phyloP scores from a whole-genome alignment of 1,140 invertebrate genomes.

The Drosophila willistoni region DNA sequence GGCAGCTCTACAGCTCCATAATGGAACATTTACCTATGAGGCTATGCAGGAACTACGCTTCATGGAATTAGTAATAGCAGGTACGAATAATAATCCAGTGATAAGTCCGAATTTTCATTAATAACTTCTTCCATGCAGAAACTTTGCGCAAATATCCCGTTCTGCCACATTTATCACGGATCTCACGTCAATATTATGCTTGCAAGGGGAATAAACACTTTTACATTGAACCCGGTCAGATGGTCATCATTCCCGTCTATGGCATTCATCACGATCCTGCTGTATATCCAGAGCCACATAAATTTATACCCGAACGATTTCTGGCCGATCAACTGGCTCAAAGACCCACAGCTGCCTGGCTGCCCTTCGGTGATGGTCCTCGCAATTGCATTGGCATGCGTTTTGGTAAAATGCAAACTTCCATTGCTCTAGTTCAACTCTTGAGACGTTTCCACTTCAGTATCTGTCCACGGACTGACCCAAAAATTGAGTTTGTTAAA shows the following conservation, averaged over 20 bases:
- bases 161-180: constrained; percentile 64
- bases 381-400: constrained; percentile 84
- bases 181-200: constrained; percentile 69
- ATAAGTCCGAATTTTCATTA: not conserved
- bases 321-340: constrained; percentile 80
- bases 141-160: constrained; percentile 84
- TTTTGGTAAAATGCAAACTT: constrained; percentile 84
- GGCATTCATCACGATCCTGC: constrained; percentile 86
- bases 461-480: constrained; percentile 72
- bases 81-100: constrained; percentile 15
- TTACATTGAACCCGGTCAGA: constrained; percentile 67
- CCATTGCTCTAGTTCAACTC: constrained; percentile 82
- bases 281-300: constrained; percentile 85
- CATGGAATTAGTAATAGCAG: constrained; percentile 85
- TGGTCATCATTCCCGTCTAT: constrained; percentile 85
- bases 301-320: constrained; percentile 86
- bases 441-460: constrained; percentile 78
- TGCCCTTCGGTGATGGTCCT: constrained; percentile 86
- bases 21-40: constrained; percentile 82
- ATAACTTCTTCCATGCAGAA: constrained; percentile 45
- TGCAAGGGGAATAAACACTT: constrained; percentile 49
- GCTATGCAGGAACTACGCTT: constrained; percentile 86
- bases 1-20: constrained; percentile 70
- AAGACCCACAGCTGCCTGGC: constrained; percentile 84
- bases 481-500: constrained; percentile 83